A percentile compares a stretch with the other conserved stretches of the same genome.
These are phyloP conservation scores for Acipenser ruthenus DNA, from an alignment of 2,797 vertebrate genomes.

Conservation along the genomic window DNA sequence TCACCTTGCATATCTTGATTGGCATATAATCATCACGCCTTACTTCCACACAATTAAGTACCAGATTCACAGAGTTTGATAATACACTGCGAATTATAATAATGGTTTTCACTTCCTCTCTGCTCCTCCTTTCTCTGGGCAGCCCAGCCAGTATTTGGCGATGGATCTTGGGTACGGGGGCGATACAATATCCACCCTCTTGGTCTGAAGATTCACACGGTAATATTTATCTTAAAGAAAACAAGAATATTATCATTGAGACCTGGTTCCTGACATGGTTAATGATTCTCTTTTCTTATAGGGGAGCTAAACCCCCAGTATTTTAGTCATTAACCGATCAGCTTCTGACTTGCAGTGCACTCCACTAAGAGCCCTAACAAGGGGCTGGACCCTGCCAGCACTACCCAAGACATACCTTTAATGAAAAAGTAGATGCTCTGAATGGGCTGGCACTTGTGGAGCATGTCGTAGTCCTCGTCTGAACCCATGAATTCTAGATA, in stretches of 20 bases:
- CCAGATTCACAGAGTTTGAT: not conserved
- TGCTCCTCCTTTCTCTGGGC: conserved; percentile 42
- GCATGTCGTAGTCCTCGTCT: conserved; percentile 30
- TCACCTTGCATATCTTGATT: no score
- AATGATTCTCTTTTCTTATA: not conserved
- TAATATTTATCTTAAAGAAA: conserved; percentile 79
- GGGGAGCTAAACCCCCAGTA: not conserved
- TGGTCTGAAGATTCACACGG: conserved; percentile 78
- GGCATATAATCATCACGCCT: no score
- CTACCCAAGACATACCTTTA: conserved; percentile 57
- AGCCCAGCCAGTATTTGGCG: conserved; percentile 84
- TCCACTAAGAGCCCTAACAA: not conserved
- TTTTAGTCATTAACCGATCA: not conserved
- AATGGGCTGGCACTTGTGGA: conserved; percentile 55
- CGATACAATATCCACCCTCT: conserved; percentile 65
- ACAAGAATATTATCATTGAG: conserved; percentile 13
- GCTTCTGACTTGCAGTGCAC: not conserved
- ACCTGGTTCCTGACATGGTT: conserved; percentile 13
- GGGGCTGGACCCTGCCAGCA: not conserved
- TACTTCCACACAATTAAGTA: no score
- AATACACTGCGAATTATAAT: not conserved
- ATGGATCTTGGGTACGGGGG: conserved; percentile 89
- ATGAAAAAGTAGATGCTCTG: conserved; percentile 92
- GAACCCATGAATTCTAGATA: conserved; percentile 15
- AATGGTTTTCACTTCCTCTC: conserved; percentile 46